Base-by-base conservation (phyloP, 2,797 vertebrate species). In the Pempheris klunzingeri region DNA sequence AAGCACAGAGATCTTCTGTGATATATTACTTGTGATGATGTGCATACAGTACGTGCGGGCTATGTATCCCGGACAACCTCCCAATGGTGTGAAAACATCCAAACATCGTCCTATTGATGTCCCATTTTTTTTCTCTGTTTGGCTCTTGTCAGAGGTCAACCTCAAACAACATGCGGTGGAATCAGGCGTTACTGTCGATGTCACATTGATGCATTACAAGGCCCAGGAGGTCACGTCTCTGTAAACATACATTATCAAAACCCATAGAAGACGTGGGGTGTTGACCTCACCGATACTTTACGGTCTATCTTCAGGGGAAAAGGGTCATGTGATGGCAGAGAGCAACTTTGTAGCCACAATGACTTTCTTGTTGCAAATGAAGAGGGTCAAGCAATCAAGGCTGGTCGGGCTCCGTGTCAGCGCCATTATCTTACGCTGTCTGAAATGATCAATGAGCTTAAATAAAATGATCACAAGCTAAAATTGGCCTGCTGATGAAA, bases 201-300 rank as follows among this genome's bases (percentile, higher is more conserved):
- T 98, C 97, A 97, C 91, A 96, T 95, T 99, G 98, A 99, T 98
- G 95, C 96, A 99, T 98, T 97, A 96, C 97, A 92, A 90, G 28
- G 95, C 95, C 95, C 95, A 93, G 96, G 96, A 97, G 98, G 98
- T 98, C 98, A 97, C 87, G 88, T 96, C 97, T 98, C 96, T 96
- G 96, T 96, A 98, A 97, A 98, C 98, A 98, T 99, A 97, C 95
- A 98, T 98, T 98, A 99, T 98, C 97, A 99, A 97, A 97, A 97
- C 95, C 96, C 96, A 98, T 97, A 97, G 97, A 96, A 96, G 96
- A 96, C 95, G 96, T 95, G 95, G 84, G 92, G 96, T 95, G 95
- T 92, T 77, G 93, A 96, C 95, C 96, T 90, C 95, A 94, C 96
- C 96, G 91, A 95, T 95, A 95, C 92, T 92, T 93, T 90, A 86